Base-by-base conservation (phyloP, 2,797 vertebrate genomes). In the Hoplostethus mediterraneus region DNA sequence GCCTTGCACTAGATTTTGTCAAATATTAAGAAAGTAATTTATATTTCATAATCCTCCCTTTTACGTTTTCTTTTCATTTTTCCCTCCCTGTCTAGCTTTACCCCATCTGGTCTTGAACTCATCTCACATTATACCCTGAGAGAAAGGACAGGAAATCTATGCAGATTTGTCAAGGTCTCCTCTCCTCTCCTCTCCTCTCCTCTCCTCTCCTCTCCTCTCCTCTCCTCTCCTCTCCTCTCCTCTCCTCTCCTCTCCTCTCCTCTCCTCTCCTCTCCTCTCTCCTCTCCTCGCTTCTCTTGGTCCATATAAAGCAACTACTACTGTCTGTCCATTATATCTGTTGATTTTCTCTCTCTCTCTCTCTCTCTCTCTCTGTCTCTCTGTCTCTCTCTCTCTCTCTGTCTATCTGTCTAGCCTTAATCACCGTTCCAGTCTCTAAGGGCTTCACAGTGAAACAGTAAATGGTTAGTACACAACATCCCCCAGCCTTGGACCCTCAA, bases 11-110 rank as follows among this genome's bases (percentile, higher is more conserved):
- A 28, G 5, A 40, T 52, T 54, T 68, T 67, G 16, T 67, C 6
- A 59, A 36, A 53, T 66, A 59, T 57, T 61, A 16, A 53, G 52
- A 54, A 52, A 1, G 2, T 6, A 12, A 52, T 79, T 62, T 14
- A 52, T 67, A 55, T 71, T 68, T 79, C 38, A 66, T 30, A 28
- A 8, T 33, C n/a, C 14, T 56, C 28, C 3, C 10, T 54, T 59
- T 13, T 9, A 64, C 31, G 36, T 30, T 30, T 16, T 54, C 66
- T 12, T 59, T 28, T 28, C 28, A 28, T 6, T 8, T 45, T n/a
- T 28, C 28, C 38, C 38, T 56, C 21, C 57, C 28, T 28, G 21
- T 31, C 53, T 31, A 28, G 25, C 53, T 36, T 57, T 17, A 28
- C 55, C 2, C 42, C 4, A 6, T 57, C 12, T 10, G 12, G 61